Evolutionary conservation across 2,888 invertebrate species (phyloP).

Genomic region (Gastracanthus pulcherrimus): DNA sequence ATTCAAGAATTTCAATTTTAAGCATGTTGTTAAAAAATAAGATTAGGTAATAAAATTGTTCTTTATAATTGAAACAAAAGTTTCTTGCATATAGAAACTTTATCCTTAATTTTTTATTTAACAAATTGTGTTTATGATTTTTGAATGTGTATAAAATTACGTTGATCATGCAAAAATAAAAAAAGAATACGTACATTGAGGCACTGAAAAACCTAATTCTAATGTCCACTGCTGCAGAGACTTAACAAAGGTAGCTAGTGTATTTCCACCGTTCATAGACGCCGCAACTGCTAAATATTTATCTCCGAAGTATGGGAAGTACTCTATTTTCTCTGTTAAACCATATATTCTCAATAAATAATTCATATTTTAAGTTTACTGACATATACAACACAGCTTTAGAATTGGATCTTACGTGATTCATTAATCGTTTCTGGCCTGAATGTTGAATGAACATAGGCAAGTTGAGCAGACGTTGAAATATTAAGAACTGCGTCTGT

Average conservation of each 20-base stretch:
- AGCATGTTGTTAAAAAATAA: no score
- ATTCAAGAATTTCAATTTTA: no score
- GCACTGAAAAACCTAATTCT: constrained; percentile 86
- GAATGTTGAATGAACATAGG: constrained; percentile 83
- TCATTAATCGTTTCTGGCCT: constrained; percentile 76
- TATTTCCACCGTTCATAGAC: constrained; percentile 91
- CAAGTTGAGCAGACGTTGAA: constrained; percentile 92
- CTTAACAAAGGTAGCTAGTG: constrained; percentile 88
- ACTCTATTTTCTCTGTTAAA: constrained; percentile 79
- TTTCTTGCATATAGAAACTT: no score
- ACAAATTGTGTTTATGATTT: neutral
- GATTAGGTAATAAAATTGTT: no score
- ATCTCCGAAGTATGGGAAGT: constrained; percentile 88
- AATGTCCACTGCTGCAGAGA: constrained; percentile 89
- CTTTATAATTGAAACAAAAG: no score
- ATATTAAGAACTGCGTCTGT: constrained; percentile 89
- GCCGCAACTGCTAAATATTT: constrained; percentile 89
- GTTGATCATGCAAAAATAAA: neutral
- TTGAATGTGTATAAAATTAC: neutral
- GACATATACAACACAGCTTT: neutral
- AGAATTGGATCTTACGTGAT: constrained; percentile 58
- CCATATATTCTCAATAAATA: neutral
- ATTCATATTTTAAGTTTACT: neutral
- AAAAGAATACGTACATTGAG: constrained; percentile 80
- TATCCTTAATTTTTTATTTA: no score